Evolutionary conservation across 2,797 vertebrate species (phyloP).

Genomic region (Iguana delicatissima): DNA sequence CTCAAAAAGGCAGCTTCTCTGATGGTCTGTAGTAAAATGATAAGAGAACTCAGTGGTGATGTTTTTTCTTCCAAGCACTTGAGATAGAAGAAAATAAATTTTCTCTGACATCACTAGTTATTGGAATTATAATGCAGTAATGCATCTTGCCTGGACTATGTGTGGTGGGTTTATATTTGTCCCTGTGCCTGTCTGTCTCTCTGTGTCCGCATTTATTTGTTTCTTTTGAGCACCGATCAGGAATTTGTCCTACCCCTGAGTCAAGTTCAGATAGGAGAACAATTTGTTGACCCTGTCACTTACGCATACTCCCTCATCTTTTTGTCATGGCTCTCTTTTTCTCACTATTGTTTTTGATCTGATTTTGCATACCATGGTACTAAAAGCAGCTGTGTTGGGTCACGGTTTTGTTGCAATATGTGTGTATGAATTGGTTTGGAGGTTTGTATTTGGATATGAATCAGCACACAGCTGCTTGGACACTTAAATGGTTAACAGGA

Average conservation of each 20-base stretch:
- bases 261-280: background rate
- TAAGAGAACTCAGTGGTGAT: slow-evolving; percentile 35
- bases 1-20: no score
- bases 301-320: background rate
- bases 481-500: background rate
- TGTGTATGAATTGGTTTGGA: background rate
- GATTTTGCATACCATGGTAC: background rate
- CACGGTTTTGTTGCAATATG: background rate
- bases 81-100: background rate
- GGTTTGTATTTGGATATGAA: background rate
- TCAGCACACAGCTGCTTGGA: background rate
- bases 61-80: rapidly evolving
- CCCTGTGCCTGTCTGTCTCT: background rate
- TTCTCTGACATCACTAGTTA: background rate
- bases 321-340: background rate
- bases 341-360: background rate
- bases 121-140: background rate
- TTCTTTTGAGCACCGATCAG: background rate
- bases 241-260: background rate
- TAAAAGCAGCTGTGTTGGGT: background rate
- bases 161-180: background rate
- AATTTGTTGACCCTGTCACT: background rate
- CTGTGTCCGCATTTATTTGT: background rate
- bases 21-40: slow-evolving; percentile 43
- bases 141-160: slow-evolving; percentile 19